phyloP scores from a whole-genome alignment of 2,888 invertebrate genomes.

The Siphonodentalium dalli region DNA sequence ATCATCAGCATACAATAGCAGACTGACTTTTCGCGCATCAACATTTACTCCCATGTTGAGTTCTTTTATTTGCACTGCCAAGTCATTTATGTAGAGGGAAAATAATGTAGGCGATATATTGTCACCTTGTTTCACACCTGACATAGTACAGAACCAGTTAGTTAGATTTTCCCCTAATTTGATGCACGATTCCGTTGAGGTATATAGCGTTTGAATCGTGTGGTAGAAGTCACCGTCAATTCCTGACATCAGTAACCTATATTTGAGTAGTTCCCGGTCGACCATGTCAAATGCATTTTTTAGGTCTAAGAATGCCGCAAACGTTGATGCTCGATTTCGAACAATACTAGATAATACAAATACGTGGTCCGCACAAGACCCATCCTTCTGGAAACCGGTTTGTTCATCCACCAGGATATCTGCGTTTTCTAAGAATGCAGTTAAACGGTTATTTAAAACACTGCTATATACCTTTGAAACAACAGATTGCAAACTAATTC shows the following conservation, averaged over 20 bases:
- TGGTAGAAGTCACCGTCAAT: slow-evolving; percentile 13
- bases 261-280: slow-evolving; percentile 5
- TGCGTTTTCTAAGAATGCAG: no score
- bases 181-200: not conserved
- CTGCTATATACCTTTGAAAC: no score
- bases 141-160: not conserved
- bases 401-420: no score
- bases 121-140: slow-evolving; percentile 7
- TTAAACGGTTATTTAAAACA: no score
- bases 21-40: not conserved
- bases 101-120: slow-evolving; percentile 12
- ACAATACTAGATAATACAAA: not conserved
- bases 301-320: slow-evolving; percentile 10
- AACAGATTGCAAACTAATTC: no score
- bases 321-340: slow-evolving; percentile 4
- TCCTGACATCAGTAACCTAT: slow-evolving; percentile 6
- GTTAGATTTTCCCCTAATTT: not conserved
- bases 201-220: slow-evolving; percentile 4
- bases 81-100: slow-evolving; percentile 2
- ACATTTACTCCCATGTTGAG: not conserved
- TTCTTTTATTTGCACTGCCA: not conserved
- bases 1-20: slow-evolving; percentile 1
- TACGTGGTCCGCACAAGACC: slow-evolving; percentile 3
- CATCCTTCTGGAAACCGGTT: not conserved
- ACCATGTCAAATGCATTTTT: slow-evolving; percentile 14